phyloP scores from a whole-genome alignment of 2,113 vertebrate genomes.

The Rhea pennata region DNA sequence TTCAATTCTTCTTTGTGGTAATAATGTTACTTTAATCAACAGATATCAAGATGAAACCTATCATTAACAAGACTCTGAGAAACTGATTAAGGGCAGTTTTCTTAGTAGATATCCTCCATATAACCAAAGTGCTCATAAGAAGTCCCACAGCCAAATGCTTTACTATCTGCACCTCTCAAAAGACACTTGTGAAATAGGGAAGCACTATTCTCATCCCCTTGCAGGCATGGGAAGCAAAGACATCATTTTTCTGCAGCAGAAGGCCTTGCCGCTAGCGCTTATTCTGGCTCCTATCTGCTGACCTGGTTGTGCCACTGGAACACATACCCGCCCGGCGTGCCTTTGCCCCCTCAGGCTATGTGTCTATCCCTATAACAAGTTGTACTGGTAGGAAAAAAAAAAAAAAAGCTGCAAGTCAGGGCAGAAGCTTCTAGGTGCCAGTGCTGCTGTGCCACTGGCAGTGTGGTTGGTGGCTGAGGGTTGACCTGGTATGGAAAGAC shows the following conservation, averaged over 20 bases:
- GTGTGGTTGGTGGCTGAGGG: background rate
- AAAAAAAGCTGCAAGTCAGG: background rate
- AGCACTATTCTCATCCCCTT: background rate
- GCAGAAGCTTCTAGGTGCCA: background rate
- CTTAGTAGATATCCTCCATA: background rate
- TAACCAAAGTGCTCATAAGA: rapidly evolving
- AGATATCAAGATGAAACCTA: background rate
- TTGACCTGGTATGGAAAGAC: background rate
- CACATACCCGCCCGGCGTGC: too few relatives aligned
- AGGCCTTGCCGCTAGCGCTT: background rate
- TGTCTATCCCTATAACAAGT: background rate
- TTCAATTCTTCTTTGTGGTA: background rate
- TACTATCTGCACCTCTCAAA: background rate
- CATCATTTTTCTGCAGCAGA: background rate
- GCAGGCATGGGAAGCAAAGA: background rate
- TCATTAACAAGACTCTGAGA: background rate
- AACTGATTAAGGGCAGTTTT: background rate
- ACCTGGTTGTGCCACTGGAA: background rate
- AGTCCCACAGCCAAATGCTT: background rate
- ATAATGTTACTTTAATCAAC: background rate
- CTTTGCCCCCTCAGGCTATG: background rate
- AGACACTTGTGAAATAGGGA: background rate
- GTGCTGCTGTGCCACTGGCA: background rate
- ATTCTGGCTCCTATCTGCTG: rapidly evolving
- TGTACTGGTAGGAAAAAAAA: background rate